Evolutionary conservation across 2,113 vertebrate species (phyloP), one percentile per base, ranked within the genome.

Genomic region (Ammospiza caudacuta): DNA sequence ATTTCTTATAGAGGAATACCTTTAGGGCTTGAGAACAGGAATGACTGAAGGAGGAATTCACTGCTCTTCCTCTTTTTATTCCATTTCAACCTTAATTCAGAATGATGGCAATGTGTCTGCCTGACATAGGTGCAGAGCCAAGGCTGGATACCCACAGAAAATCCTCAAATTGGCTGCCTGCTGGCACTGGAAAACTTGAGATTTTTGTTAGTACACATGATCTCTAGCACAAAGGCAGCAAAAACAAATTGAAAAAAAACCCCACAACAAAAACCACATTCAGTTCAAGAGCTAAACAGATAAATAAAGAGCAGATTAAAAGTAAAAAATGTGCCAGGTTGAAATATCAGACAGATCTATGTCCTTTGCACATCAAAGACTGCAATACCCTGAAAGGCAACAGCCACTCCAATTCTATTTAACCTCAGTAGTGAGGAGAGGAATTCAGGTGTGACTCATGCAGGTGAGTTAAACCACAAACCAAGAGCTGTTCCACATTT

Each of bases 331-430:
- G 15, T 43, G 23, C 54, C 17, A 15, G 58, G 47, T 57, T 0
- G 0, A 94, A 92, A 85, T 79, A 72, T 69, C 73, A 92, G 70
- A 57, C 35, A 87, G 55, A 43, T 82, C 31, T 15, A 39, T 39
- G 35, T 70, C 47, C 74, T 94, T 89, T 83, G 81, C 55, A 74
- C 63, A 66, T 93, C 87, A 88, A 90, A 96, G 79, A 29, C 66
- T 92, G 37, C 19, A 87, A 80, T 63, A 83, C 27, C 28, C 75
- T 81, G 51, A 54, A 87, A 92, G 49, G 39, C 59, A 95, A 80
- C 14, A 41, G 44, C 16, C 39, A 82, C n/a, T 21, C 27, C 16
- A 93, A 23, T 90, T 82, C 78, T 83, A 18, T 62, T 85, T 80
- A 95, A 86, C 33, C 59, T 86, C 3, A 9, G 20, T 73, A 47